Evolutionary conservation across 2,888 invertebrate species (phyloP).

Genomic region (Pollenia griseotomentosa): DNA sequence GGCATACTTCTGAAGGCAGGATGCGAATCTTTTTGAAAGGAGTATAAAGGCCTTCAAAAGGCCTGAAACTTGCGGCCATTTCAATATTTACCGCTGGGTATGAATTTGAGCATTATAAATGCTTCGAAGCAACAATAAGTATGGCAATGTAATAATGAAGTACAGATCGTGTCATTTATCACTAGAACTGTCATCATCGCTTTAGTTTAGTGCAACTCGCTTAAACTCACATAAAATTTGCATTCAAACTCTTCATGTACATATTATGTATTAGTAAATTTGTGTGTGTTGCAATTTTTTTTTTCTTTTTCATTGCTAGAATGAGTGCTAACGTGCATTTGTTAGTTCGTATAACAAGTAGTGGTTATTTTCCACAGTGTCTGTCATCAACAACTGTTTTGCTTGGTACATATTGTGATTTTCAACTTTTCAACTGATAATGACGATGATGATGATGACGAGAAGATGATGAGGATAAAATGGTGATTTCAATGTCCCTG

Average conservation of each 20-base stretch:
- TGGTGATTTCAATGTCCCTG: slow-evolving; percentile 44
- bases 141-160: slow-evolving; percentile 52
- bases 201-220: slow-evolving; percentile 54
- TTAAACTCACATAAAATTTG: slow-evolving; percentile 27
- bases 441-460: slow-evolving; percentile 41
- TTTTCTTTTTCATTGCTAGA: background rate
- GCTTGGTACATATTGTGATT: slow-evolving; percentile 48
- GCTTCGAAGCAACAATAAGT: slow-evolving; percentile 2
- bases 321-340: slow-evolving; percentile 34
- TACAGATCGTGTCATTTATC: slow-evolving; percentile 67
- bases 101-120: slow-evolving; percentile 6
- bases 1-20: too few species aligned
- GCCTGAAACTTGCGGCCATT: too few species aligned
- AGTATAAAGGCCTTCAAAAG: too few species aligned
- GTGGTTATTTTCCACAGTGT: background rate
- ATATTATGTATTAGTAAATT: slow-evolving; percentile 12
- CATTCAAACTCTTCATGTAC: slow-evolving; percentile 35
- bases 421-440: slow-evolving; percentile 38
- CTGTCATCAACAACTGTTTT: slow-evolving; percentile 17
- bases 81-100: background rate
- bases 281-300: background rate
- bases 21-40: too few species aligned
- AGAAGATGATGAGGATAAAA: slow-evolving; percentile 34
- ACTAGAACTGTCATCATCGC: slow-evolving; percentile 64
- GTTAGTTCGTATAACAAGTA: background rate